Evolutionary conservation across 2,797 vertebrate genomes (phyloP).

Genomic region (Micropoecilia bifurca): DNA sequence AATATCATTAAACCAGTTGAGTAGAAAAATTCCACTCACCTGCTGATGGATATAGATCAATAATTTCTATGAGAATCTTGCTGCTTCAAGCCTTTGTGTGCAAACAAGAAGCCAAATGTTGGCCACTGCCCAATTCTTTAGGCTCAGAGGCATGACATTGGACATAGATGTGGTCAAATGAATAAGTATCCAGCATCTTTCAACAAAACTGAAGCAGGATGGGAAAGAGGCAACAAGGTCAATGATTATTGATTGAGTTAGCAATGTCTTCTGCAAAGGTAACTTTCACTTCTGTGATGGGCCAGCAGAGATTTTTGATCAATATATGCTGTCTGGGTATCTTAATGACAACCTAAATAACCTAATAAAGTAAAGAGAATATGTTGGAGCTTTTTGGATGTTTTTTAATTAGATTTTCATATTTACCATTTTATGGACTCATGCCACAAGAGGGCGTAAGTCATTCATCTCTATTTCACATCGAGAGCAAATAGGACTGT

Average conservation of each 20-base stretch:
- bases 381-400: not conserved
- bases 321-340: not conserved
- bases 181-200: not conserved
- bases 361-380: not conserved
- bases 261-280: not conserved
- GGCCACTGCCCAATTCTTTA: not conserved
- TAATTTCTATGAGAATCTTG: not conserved
- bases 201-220: not conserved
- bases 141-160: not conserved
- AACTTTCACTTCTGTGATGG: not conserved
- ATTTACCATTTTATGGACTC: not conserved
- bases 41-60: not conserved
- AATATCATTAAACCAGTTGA: not conserved
- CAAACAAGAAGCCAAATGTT: not conserved
- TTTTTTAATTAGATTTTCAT: too few species aligned
- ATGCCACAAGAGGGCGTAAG: not conserved
- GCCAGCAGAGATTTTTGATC: not conserved
- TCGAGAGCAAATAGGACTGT: not conserved
- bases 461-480: not conserved
- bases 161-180: not conserved
- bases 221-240: not conserved
- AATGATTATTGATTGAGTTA: not conserved
- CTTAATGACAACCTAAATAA: not conserved
- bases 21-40: not conserved
- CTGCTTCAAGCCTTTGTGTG: not conserved